Percentiles rank a stretch among this genome's conserved stretches.
Evolutionary conservation across 2,888 invertebrate species (phyloP).

Genomic region (Sesamia inferens): DNA sequence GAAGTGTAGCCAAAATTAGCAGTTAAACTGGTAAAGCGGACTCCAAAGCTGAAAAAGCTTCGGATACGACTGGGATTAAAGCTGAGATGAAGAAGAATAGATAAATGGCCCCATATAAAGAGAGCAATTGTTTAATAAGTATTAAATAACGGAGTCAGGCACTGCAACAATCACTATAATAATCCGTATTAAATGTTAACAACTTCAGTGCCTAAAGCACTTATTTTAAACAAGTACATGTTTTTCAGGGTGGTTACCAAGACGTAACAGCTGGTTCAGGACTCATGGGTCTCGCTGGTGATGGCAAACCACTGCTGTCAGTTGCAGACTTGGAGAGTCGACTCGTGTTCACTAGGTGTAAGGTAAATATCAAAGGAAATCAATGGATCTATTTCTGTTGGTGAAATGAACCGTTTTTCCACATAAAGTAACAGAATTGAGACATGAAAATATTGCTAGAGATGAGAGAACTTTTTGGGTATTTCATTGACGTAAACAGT

Average conservation of each 20-base stretch:
- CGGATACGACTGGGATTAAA: too few species aligned
- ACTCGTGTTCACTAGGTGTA: constrained; percentile 97
- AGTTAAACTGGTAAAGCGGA: too few species aligned
- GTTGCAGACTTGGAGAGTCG: constrained; percentile 96
- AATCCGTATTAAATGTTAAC: not conserved
- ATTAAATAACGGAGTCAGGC: not conserved
- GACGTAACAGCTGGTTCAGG: constrained; percentile 96
- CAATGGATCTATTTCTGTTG: too few species aligned
- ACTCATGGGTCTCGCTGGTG: constrained; percentile 95
- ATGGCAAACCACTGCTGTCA: constrained; percentile 94
- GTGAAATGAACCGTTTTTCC: too few species aligned
- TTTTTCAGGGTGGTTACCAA: constrained; percentile 92
- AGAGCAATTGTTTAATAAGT: not conserved
- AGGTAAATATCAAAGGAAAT: constrained; percentile 83
- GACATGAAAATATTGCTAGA: constrained; percentile 1
- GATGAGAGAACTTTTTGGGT: not conserved
- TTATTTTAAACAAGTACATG: not conserved
- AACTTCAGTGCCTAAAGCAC: not conserved
- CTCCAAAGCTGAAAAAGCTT: too few species aligned
- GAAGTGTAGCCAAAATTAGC: too few species aligned
- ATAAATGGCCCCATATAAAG: too few species aligned
- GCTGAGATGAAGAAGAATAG: too few species aligned
- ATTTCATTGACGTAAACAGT: not conserved
- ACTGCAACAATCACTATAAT: not conserved
- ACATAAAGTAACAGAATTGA: not conserved